Percentiles rank a stretch among this genome's conserved stretches.
Evolutionary conservation across 2,888 invertebrate species (phyloP).

Genomic region (Mesopsocus fuscifrons): DNA sequence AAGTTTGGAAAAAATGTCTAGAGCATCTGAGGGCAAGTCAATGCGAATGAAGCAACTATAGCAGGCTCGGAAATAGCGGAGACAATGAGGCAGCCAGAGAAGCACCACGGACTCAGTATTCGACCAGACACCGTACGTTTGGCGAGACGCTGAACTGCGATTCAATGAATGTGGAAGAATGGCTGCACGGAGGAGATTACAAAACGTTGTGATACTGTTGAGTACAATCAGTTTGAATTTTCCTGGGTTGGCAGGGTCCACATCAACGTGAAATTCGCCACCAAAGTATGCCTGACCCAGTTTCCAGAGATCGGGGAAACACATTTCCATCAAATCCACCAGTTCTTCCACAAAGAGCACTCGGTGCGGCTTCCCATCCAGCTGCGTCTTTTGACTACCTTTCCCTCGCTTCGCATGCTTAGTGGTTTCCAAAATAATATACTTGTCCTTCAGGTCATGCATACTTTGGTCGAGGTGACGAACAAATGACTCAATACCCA

Average conservation of each 20-base stretch:
- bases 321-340: slow-evolving; percentile 50
- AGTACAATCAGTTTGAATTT: slow-evolving; percentile 72
- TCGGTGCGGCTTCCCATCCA: slow-evolving; percentile 25
- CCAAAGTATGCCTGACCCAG: slow-evolving; percentile 88
- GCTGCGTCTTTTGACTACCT: slow-evolving; percentile 14
- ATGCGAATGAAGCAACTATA: slow-evolving; percentile 63
- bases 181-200: slow-evolving; percentile 49
- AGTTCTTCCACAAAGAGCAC: slow-evolving; percentile 64
- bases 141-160: slow-evolving; percentile 23
- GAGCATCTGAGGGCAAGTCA: slow-evolving; percentile 73
- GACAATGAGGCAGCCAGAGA: slow-evolving; percentile 59
- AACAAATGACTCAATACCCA: slow-evolving; percentile 69
- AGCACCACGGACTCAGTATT: slow-evolving; percentile 24
- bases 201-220: slow-evolving; percentile 53
- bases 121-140: slow-evolving; percentile 8
- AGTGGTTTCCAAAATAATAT: slow-evolving; percentile 27
- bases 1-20: slow-evolving; percentile 65
- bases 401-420: slow-evolving; percentile 23
- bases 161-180: slow-evolving; percentile 44
- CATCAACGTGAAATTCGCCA: slow-evolving; percentile 60
- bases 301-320: slow-evolving; percentile 86
- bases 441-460: slow-evolving; percentile 41
- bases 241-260: slow-evolving; percentile 48
- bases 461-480: slow-evolving; percentile 53
- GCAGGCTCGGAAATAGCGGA: slow-evolving; percentile 60